These are phyloP conservation scores for Eristalinus sepulchralis DNA, from an alignment of 2,888 invertebrate genomes.

Conservation along the genomic window DNA sequence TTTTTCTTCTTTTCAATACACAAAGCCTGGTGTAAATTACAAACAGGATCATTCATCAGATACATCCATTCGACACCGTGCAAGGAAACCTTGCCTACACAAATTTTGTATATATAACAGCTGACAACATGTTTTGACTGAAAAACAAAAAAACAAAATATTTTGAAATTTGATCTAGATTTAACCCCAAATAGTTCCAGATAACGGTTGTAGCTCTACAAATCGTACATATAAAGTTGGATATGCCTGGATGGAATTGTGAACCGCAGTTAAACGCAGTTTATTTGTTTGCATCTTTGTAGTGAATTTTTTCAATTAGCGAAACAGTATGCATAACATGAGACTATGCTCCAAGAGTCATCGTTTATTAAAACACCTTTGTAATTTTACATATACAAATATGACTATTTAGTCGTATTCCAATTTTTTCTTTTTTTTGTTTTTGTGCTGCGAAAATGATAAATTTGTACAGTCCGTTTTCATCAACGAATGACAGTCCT, in stretches of 20 bases:
- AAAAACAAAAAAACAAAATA: background rate
- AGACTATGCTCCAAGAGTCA: conserved; percentile 20
- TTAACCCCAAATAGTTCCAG: background rate
- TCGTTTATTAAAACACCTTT: no score
- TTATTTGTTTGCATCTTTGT: conserved; percentile 15
- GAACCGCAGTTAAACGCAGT: background rate
- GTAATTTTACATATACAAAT: no score
- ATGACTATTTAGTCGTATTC: no score
- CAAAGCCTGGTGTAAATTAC: background rate
- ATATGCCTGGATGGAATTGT: background rate
- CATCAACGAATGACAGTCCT: no score
- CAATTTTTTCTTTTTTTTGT: background rate
- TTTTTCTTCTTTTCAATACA: background rate
- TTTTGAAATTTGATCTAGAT: background rate
- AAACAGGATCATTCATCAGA: background rate
- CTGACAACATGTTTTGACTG: background rate
- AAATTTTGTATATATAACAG: background rate
- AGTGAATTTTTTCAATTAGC: conserved; percentile 17
- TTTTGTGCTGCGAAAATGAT: no score
- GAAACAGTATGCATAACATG: background rate
- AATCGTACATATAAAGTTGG: background rate
- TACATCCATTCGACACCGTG: background rate
- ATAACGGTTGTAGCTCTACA: background rate
- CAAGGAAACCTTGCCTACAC: background rate
- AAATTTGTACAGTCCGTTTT: no score